A percentile compares a stretch with the other conserved stretches of the same genome.
Evolutionary conservation across 2,797 vertebrate genomes (phyloP).

Genomic region (Lepus townsendii): DNA sequence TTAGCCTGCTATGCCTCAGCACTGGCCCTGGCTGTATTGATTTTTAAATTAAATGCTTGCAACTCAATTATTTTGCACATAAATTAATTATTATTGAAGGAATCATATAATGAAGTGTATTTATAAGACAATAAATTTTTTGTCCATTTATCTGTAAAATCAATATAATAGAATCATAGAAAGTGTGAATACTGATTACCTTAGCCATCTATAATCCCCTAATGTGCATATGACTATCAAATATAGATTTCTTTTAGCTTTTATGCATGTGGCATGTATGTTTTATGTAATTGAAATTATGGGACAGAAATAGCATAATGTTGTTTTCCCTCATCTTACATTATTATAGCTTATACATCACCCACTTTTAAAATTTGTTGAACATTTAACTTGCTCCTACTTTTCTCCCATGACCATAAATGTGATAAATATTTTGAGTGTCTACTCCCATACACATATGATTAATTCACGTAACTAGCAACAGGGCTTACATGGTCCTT

Average conservation of each 20-base stretch:
- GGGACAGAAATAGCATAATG: neutral
- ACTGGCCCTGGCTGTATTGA: no score
- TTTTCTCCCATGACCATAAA: neutral
- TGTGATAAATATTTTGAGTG: neutral
- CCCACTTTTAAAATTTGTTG: neutral
- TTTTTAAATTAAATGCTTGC: neutral
- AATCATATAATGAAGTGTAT: neutral
- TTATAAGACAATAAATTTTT: neutral
- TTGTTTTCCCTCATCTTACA: neutral
- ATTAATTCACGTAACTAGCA: neutral
- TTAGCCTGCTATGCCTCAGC: no score
- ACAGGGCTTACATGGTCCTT: rapidly evolving
- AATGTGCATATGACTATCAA: neutral
- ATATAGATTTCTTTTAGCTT: neutral
- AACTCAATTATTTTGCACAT: neutral
- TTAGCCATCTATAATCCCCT: neutral
- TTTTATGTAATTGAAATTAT: neutral
- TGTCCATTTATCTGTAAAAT: neutral
- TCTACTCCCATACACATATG: rapidly evolving
- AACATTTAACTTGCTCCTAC: neutral
- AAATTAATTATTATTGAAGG: neutral
- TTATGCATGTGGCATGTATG: neutral
- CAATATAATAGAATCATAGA: neutral
- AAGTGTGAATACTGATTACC: neutral
- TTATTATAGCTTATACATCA: neutral